Evolutionary conservation across 1,140 invertebrate genomes (phyloP).

Genomic region (Mycetomoellerius zeteki): DNA sequence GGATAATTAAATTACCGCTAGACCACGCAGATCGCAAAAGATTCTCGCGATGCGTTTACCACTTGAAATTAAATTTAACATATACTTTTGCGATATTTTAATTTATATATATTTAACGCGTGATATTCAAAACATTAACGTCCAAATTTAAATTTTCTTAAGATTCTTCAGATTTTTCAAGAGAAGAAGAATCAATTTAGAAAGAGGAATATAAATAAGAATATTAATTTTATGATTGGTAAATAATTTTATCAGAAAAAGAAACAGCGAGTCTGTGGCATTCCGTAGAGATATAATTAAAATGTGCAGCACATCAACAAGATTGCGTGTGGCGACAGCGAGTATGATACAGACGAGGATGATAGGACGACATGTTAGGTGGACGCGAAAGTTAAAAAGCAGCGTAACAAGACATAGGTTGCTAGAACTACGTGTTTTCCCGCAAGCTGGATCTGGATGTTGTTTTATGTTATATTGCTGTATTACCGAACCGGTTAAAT

Average conservation of each 20-base stretch:
- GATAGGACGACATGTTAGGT: constrained; percentile 10
- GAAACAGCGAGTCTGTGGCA: not conserved
- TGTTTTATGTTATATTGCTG: constrained; percentile 25
- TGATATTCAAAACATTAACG: not conserved
- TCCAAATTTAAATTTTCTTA: not conserved
- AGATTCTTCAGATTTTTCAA: not conserved
- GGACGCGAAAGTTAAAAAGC: constrained; percentile 15
- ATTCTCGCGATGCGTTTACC: not conserved
- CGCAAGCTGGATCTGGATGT: constrained; percentile 4
- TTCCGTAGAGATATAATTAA: constrained; percentile 22
- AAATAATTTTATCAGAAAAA: constrained; percentile 11
- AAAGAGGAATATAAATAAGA: not conserved
- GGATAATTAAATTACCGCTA: constrained; percentile 53
- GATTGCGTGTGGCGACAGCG: not conserved
- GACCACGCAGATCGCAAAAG: not conserved
- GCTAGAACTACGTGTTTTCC: constrained; percentile 17
- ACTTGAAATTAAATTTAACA: not conserved
- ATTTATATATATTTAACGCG: not conserved
- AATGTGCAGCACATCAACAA: not conserved
- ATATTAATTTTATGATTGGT: not conserved
- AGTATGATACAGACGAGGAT: not conserved
- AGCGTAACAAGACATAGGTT: not conserved
- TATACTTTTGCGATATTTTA: not conserved
- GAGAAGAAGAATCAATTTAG: not conserved
- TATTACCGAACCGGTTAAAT: constrained; percentile 64